Evolutionary conservation across 1,140 invertebrate genomes (phyloP).

Genomic region (Triops longicaudatus): DNA sequence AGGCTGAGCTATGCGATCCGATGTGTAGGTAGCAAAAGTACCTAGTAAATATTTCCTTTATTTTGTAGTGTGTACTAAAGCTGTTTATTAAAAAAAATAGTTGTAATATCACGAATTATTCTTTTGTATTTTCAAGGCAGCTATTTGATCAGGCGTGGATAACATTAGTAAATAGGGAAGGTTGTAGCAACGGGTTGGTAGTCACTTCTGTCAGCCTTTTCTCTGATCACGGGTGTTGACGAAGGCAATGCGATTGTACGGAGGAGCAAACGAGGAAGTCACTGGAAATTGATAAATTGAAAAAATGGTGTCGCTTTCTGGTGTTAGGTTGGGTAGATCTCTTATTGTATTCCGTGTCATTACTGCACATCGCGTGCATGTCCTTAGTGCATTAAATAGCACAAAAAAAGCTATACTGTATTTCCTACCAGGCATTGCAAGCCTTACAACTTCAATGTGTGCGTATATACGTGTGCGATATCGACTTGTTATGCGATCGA

Average conservation of each 20-base stretch:
- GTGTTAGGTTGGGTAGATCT: not conserved
- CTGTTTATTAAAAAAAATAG: no score
- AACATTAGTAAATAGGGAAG: no score
- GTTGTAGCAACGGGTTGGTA: no score
- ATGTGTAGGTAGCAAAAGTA: no score
- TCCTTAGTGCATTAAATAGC: not conserved
- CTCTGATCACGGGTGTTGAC: not conserved
- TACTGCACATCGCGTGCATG: conserved; percentile 1
- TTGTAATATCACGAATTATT: no score
- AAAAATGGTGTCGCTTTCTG: not conserved
- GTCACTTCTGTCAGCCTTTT: not conserved
- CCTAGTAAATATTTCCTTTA: no score
- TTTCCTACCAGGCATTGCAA: not conserved
- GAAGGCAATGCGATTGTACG: not conserved
- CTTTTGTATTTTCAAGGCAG: no score
- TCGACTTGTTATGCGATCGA: not conserved
- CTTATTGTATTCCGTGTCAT: not conserved
- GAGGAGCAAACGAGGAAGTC: not conserved
- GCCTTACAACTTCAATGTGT: not conserved
- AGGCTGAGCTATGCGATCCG: no score
- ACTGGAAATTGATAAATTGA: not conserved
- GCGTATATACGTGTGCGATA: not conserved
- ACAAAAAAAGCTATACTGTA: not conserved
- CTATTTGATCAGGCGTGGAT: no score
- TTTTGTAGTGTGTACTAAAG: no score